Percentiles rank a stretch among this genome's conserved stretches.
These are phyloP conservation scores for Magallana gigas DNA, from an alignment of 1,140 invertebrate species.

Conservation along the genomic window DNA sequence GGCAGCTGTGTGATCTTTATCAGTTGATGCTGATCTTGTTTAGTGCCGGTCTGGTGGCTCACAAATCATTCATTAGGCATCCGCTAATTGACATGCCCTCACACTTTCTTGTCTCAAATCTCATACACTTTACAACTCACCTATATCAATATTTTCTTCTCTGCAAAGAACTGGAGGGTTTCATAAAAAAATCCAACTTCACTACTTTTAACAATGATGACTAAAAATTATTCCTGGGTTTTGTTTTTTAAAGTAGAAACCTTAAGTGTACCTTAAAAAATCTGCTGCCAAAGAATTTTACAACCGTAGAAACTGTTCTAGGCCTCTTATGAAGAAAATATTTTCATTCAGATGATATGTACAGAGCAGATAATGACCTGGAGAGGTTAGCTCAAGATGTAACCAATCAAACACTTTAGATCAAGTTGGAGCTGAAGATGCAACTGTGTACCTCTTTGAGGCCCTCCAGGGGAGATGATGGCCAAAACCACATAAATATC, in stretches of 20 bases:
- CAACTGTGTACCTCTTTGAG: background rate
- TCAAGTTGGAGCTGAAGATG: constrained; percentile 32
- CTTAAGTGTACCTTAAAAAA: constrained; percentile 13
- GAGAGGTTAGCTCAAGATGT: constrained; percentile 28
- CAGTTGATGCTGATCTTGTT: constrained; percentile 21
- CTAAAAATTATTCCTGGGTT: background rate
- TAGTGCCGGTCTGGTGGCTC: constrained; percentile 17
- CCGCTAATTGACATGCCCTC: constrained; percentile 6
- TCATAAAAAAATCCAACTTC: background rate
- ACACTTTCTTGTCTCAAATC: constrained; percentile 17
- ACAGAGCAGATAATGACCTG: constrained; percentile 28
- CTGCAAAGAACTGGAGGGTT: background rate
- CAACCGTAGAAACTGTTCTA: constrained; percentile 18
- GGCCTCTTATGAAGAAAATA: constrained; percentile 12
- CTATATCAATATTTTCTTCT: background rate
- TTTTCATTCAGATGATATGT: constrained; percentile 34
- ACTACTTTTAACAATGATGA: background rate
- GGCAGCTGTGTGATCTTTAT: constrained; percentile 34
- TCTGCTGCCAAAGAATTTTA: constrained; percentile 19
- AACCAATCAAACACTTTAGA: constrained; percentile 31
- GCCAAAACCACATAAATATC: no score
- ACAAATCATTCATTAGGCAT: constrained; percentile 34
- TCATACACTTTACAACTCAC: background rate
- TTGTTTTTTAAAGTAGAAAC: background rate
- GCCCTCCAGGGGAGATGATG: constrained; percentile 4